Conservation (phyloP, 2,113 vertebrate species). For the Gopherus flavomarginatus region DNA sequence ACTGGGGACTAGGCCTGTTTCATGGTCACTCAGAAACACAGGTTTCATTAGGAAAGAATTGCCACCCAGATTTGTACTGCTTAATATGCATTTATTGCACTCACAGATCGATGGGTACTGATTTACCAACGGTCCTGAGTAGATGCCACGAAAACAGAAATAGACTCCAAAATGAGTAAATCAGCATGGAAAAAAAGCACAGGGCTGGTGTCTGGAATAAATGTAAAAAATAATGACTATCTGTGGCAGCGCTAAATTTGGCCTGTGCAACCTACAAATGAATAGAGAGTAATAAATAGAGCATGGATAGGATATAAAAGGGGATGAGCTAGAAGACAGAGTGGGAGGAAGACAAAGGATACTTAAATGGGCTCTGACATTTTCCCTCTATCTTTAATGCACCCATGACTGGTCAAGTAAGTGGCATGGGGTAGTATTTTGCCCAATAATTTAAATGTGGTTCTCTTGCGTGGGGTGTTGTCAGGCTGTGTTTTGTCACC, state of each 20-base stretch:
- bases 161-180: not conserved
- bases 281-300: rapidly evolving
- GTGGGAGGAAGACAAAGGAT: rapidly evolving
- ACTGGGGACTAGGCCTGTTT: slow-evolving; percentile 10
- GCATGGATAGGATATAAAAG: rapidly evolving
- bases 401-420: too few species aligned
- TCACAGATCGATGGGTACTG: not conserved
- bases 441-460: too few species aligned
- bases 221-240: not conserved
- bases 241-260: not conserved
- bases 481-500: too few species aligned
- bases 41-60: slow-evolving; percentile 21
- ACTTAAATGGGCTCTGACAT: not conserved
- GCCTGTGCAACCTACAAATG: not conserved
- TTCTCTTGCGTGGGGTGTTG: too few species aligned
- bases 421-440: too few species aligned
- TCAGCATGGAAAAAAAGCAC: not conserved
- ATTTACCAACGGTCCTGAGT: slow-evolving; percentile 20
- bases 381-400: not conserved
- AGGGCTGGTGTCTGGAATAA: not conserved
- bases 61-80: not conserved
- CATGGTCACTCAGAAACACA: not conserved
- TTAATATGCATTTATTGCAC: slow-evolving; percentile 41
- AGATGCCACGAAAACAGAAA: not conserved
- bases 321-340: not conserved